Evolutionary conservation across 2,113 vertebrate genomes (phyloP), one percentile per base, ranked within the genome.

Genomic region (Perca flavescens): DNA sequence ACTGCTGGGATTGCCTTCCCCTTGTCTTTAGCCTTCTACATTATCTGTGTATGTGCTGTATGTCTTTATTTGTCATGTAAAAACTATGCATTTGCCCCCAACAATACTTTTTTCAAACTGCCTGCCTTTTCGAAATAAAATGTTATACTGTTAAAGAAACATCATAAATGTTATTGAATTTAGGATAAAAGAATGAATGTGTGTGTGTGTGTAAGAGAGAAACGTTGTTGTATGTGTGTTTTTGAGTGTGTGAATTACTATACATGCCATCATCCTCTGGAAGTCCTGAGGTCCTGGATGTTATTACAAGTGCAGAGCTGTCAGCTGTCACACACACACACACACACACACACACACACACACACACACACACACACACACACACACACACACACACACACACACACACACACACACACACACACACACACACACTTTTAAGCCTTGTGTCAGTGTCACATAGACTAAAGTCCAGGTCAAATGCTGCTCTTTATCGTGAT

Each of bases 121-220:
- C 5, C 54, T 76, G 76, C 84, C 70, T 88, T 91, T 87, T 87
- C 40, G 21, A 90, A 93, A 91, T 92, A 94, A 92, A 92, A 74
- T 7, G 0, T 63, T 0, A 70, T 86, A 63, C 21, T 83, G 52
- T 72, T 68, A 63, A 40, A 70, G 4, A 47, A 63, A 47, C 17
- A 67, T 54, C 25, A 16, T 2, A 10, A 4, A 21, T 1, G 12
- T 34, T 21, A 3, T 64, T 87, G 57, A 36, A 49, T 74, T 47
- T 74, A 50, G 12, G 5, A 54, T 43, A 56, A 46, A 74, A 52
- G 11, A 46, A 79, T 49, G 40, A 58, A 14, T 21, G 16, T 40
- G n/a, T 52, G 25, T 69, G 52, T 74, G 40, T 65, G 31, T 46
- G 25, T 25, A 25, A 63, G 31, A 40, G n/a, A 79, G 22, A 36